Conservation (phyloP, 2,888 invertebrate species). For the Sminthurinus aureus region DNA sequence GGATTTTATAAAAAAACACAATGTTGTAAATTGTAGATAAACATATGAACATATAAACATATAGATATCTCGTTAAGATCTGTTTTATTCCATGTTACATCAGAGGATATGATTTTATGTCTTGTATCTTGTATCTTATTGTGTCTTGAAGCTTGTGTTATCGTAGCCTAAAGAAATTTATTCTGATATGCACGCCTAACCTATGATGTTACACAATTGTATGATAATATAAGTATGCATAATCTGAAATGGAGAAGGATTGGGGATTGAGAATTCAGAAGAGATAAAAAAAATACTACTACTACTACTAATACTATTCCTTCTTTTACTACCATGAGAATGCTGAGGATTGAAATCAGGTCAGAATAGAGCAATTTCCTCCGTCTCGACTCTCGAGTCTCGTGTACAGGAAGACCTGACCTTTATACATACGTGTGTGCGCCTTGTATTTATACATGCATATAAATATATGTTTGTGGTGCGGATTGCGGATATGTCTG, state of each 20-base stretch:
- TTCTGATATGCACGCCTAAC: background rate
- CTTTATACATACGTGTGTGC: conserved; percentile 12
- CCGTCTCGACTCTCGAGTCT: too few species aligned
- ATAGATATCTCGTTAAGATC: background rate
- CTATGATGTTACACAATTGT: background rate
- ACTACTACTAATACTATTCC: too few species aligned
- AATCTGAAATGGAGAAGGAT: background rate
- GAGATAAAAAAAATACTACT: background rate
- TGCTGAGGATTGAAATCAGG: conserved; percentile 27
- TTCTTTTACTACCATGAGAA: background rate
- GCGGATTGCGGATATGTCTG: too few species aligned
- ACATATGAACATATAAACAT: background rate
- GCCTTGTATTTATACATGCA: too few species aligned
- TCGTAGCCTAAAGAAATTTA: background rate
- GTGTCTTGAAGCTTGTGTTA: background rate
- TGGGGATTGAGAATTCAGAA: background rate
- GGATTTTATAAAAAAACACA: too few species aligned
- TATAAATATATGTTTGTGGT: too few species aligned
- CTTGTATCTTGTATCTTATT: too few species aligned
- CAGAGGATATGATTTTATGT: background rate
- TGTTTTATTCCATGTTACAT: background rate
- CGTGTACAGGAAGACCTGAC: conserved; percentile 29
- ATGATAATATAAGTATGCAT: background rate
- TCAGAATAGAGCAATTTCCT: conserved; percentile 25
- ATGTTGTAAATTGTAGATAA: too few species aligned